Percentiles rank a stretch among this genome's conserved stretches.
phyloP scores from a whole-genome alignment of 2,888 invertebrate species.

The Rambutsinella grinnellia region DNA sequence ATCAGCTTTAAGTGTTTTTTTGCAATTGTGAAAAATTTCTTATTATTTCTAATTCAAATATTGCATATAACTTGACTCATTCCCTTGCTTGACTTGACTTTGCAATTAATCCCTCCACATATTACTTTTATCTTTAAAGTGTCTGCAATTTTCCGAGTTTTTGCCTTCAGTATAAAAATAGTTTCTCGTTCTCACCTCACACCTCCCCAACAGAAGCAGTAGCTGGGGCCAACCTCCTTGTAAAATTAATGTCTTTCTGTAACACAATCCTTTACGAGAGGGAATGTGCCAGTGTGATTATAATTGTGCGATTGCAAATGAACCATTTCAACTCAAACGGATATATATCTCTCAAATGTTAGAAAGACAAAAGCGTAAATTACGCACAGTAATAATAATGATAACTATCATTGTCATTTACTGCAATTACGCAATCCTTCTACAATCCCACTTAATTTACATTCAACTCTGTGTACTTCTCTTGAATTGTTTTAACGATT shows the following conservation, averaged over 20 bases:
- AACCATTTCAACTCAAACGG: slow-evolving; percentile 19
- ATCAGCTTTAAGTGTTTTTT: too few relatives aligned
- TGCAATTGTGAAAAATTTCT: too few relatives aligned
- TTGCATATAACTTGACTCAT: too few relatives aligned
- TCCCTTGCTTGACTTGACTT: background rate
- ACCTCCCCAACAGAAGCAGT: background rate
- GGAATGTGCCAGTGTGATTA: background rate
- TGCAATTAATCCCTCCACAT: too few relatives aligned
- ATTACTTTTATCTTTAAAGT: too few relatives aligned
- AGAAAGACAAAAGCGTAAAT: too few relatives aligned
- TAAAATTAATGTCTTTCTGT: too few relatives aligned
- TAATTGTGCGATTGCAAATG: slow-evolving; percentile 28
- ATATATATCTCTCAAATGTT: too few relatives aligned
- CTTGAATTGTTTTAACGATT: background rate
- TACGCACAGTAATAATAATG: background rate
- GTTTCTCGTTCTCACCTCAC: slow-evolving; percentile 23
- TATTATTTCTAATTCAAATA: too few relatives aligned
- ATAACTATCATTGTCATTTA: slow-evolving; percentile 29
- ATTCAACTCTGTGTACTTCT: background rate
- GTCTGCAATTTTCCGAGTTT: slow-evolving; percentile 15
- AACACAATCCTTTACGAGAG: too few relatives aligned
- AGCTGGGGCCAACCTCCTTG: background rate
- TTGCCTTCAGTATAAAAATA: background rate
- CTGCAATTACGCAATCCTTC: slow-evolving; percentile 11
- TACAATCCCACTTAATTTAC: background rate